phyloP scores from a whole-genome alignment of 2,888 invertebrate species.

The Danaus chrysippus region DNA sequence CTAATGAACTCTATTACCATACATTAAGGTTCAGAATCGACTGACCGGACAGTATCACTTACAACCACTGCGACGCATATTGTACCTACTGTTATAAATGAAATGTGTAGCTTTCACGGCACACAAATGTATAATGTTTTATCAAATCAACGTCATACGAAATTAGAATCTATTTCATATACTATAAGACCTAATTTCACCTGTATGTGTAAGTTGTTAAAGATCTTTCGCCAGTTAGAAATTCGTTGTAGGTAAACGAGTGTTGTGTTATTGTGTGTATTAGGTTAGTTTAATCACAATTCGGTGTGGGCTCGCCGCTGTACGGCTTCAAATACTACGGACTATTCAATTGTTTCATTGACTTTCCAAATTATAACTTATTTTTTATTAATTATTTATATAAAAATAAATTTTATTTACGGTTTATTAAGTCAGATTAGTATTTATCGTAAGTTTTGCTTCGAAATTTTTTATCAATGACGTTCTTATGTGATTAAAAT shows the following conservation, averaged over 20 bases:
- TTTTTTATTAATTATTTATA: constrained; percentile 9
- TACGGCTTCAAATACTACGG: constrained; percentile 72
- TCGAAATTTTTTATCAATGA: no score
- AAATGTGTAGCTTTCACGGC: constrained; percentile 78
- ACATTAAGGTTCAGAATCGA: constrained; percentile 37
- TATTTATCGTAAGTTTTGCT: no score
- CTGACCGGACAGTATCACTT: constrained; percentile 38
- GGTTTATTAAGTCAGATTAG: background rate
- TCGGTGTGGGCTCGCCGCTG: constrained; percentile 74
- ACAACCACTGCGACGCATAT: constrained; percentile 71
- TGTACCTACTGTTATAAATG: constrained; percentile 74
- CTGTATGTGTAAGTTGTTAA: constrained; percentile 35
- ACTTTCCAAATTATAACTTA: constrained; percentile 25
- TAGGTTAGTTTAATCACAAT: constrained; percentile 78
- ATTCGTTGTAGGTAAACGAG: constrained; percentile 70
- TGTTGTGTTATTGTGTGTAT: constrained; percentile 79
- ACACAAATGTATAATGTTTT: constrained; percentile 65
- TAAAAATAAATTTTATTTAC: background rate
- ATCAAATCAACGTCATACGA: constrained; percentile 32
- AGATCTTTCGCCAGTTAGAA: constrained; percentile 45
- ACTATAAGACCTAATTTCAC: constrained; percentile 31
- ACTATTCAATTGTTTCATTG: constrained; percentile 55
- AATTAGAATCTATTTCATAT: constrained; percentile 25
- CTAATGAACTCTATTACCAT: constrained; percentile 32
- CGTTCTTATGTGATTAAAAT: no score